These are phyloP conservation scores for Pelobates cultripes DNA, from an alignment of 2,797 vertebrate genomes.

Conservation along the genomic window DNA sequence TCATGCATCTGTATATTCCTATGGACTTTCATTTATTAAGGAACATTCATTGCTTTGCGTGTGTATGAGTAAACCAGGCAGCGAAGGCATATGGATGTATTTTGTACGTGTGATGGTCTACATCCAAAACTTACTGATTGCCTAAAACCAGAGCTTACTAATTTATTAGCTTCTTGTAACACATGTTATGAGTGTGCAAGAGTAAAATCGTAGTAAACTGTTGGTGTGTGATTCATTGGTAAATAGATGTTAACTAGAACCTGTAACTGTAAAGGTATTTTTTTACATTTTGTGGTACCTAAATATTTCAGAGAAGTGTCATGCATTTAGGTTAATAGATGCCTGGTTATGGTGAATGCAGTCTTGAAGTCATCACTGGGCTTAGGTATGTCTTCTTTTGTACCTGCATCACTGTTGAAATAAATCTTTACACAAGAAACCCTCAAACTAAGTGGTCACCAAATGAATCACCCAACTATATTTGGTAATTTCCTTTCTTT, in stretches of 20 bases:
- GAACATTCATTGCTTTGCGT: not conserved
- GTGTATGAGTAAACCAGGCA: not conserved
- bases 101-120: not conserved
- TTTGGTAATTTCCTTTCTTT: constrained; percentile 31
- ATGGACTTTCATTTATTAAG: no score
- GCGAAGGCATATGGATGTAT: not conserved
- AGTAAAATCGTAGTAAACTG: no score
- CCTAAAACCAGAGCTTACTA: not conserved
- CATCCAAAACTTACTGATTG: not conserved
- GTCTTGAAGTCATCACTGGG: not conserved
- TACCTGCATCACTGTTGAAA: not conserved
- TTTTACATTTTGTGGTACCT: not conserved
- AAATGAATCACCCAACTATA: constrained; percentile 22
- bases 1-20: no score
- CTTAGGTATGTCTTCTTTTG: not conserved
- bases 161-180: no score
- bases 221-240: not conserved
- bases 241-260: not conserved
- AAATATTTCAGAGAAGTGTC: not conserved
- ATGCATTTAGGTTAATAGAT: not conserved
- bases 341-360: not conserved
- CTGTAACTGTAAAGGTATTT: not conserved
- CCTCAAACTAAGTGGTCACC: not conserved
- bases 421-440: not conserved
- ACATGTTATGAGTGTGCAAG: no score